Base-by-base conservation (phyloP, 2,888 invertebrate species). In the Ophonus ardosiacus region DNA sequence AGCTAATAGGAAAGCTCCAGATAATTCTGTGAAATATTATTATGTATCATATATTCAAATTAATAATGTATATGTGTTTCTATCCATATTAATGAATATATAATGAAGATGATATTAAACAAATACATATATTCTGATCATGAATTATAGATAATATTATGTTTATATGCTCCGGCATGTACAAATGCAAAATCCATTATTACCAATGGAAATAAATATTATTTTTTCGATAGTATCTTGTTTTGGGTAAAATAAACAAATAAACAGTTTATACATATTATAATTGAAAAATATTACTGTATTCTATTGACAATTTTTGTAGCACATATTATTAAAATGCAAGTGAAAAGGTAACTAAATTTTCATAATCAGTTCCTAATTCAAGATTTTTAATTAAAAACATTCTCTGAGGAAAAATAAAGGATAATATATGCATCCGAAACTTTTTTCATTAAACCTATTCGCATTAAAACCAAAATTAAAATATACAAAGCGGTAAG, bases 401-500 rank as follows among this genome's bases (percentile, higher is more conserved):
- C 43, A 51, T 10, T 10, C 43, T 51, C 43, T 13, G 13, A 10
- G 43, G 43, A 51, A 10, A 51, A 8, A 51, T 51, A 51, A 51
- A 51, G 43, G 43, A 51, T 51, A 51, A 51, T 51, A 4, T 13
- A 0, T 10, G 43, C 10, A 51, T 51, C 13, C 43, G 43, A 13
- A 51, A 51, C 43, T 51, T 51, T 51, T 74, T 74, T 74, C 40
- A 74, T 74, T 43, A 74, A 51, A 51, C 43, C 13, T 13, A 8
- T 13, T 13, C 13, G 13, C 43, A 51, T 31, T 31, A 31, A 31
- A 31, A 21, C 4, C 31, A 13, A 51, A 51, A 51, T 51, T 5
- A 51, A 51, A 51, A 51, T 51, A 51, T 51, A 10, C 43, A 10
- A 51, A 10, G 43, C 4, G 10, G 8, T 51, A 51, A 51, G 43